phyloP scores from a whole-genome alignment of 1,140 invertebrate species.

The Araneus ventricosus region DNA sequence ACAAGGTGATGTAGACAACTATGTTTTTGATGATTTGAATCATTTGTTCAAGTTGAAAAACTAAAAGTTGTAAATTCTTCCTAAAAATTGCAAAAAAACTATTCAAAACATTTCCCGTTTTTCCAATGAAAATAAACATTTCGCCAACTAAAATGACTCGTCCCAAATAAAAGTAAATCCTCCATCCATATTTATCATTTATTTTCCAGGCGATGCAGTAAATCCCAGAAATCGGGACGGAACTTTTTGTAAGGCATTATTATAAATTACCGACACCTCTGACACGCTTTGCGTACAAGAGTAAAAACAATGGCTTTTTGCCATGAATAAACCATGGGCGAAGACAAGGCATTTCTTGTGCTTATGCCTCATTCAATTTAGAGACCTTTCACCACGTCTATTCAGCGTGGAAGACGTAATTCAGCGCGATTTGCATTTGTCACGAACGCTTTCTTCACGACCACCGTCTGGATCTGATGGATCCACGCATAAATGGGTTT shows the following conservation, averaged over 20 bases:
- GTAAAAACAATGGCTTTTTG: not conserved
- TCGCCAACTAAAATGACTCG: not conserved
- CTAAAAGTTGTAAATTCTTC: too few species aligned
- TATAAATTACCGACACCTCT: not conserved
- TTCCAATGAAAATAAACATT: not conserved
- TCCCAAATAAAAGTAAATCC: not conserved
- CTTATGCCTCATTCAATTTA: not conserved
- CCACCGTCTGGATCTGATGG: too few species aligned
- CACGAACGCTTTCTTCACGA: not conserved
- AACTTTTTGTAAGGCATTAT: not conserved
- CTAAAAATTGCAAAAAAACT: too few species aligned
- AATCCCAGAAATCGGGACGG: not conserved
- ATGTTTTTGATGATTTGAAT: too few species aligned
- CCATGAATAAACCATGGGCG: not conserved
- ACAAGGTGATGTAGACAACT: too few species aligned
- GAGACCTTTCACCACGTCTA: not conserved
- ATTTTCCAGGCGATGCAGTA: not conserved
- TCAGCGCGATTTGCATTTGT: not conserved
- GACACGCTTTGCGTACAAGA: not conserved
- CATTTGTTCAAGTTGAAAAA: too few species aligned
- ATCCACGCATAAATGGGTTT: too few species aligned
- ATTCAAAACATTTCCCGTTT: too few species aligned
- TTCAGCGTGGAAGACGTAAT: not conserved
- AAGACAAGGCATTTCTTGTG: not conserved
- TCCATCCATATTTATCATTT: conserved; percentile 5